Base-by-base conservation (phyloP, 2,888 invertebrate species). In the Spodoptera littoralis region DNA sequence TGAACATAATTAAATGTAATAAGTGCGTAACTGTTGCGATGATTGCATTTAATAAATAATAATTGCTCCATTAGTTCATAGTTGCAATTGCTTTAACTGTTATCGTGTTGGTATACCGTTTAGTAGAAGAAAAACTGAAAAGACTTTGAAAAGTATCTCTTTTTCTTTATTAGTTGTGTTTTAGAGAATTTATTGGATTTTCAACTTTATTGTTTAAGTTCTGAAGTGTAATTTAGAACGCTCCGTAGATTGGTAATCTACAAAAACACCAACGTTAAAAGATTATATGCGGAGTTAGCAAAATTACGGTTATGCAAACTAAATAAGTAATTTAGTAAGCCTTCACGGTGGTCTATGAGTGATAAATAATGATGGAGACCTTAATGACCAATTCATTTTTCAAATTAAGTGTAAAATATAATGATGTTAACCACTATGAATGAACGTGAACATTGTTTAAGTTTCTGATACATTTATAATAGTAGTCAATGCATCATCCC, bases 51-150 rank as follows among this genome's bases (percentile, higher is more conserved):
- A 79, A 75, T 79, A 22, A 60, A 48, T 62, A 36, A 55, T 77
- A 81, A 80, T 81, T 75, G 70, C 70, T 65, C 11, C 67, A 54
- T 67, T 81, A 79, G n/a, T n/a, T n/a, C n/a, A n/a, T n/a, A n/a
- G 58, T 65, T 43, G 65, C 62, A 71, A 56, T 60, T 64, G 60
- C 77, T 66, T 69, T 63, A 60, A 58, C 50, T 30, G 70, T 68
- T 68, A 65, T 64, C 69, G 60, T 70, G n/a, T 27, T 45, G 56
- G 36, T 50, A 55, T 58, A 30, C 43, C 44, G 49, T 45, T 45
- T 11, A 30, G 27, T 24, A 11, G 18, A 13, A 36, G 9, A 36
- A 36, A 2, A 36, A 9, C 9, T 5, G 36, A 36, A 8, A n/a
- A 8, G 22, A 22, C 6, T n/a, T 58, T 58, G 6, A 44, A 18